A percentile compares a stretch with the other conserved stretches of the same genome.
Evolutionary conservation across 2,113 vertebrate genomes (phyloP).

Genomic region (Lates calcarifer): DNA sequence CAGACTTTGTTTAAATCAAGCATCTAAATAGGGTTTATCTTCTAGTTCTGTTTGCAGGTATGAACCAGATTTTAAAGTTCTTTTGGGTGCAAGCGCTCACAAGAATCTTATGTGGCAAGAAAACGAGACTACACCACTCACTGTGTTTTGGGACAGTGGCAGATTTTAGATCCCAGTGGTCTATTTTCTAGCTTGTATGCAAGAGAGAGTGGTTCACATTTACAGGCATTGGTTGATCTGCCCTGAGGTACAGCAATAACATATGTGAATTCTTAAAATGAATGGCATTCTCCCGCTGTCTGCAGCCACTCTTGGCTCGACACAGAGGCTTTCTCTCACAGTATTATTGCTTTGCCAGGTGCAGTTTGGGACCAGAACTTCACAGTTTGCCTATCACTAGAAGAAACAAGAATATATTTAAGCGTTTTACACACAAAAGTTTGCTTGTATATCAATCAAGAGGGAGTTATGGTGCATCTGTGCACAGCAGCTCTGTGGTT

Average conservation of each 20-base stretch:
- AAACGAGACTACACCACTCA: neutral
- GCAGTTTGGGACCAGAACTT: neutral
- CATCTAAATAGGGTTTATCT: neutral
- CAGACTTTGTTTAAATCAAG: neutral
- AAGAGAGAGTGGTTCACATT: conserved; percentile 7
- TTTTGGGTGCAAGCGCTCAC: neutral
- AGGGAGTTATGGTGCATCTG: neutral
- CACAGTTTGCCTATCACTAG: neutral
- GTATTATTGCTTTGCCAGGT: neutral
- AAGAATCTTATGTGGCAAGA: neutral
- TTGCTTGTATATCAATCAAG: neutral
- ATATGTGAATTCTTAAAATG: conserved; percentile 65
- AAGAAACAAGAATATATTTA: conserved; percentile 13
- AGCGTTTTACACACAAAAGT: neutral
- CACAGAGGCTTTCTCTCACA: conserved; percentile 11
- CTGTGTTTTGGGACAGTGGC: neutral
- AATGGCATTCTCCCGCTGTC: conserved; percentile 43
- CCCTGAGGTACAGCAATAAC: conserved; percentile 40
- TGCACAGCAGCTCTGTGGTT: neutral
- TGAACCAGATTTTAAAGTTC: neutral
- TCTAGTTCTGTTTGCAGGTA: neutral
- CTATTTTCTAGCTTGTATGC: neutral
- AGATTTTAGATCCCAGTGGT: conserved; percentile 14
- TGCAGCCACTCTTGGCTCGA: neutral
- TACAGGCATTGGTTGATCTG: neutral